These are phyloP conservation scores for Homalodisca vitripennis DNA, from an alignment of 1,140 invertebrate species.

Conservation along the genomic window DNA sequence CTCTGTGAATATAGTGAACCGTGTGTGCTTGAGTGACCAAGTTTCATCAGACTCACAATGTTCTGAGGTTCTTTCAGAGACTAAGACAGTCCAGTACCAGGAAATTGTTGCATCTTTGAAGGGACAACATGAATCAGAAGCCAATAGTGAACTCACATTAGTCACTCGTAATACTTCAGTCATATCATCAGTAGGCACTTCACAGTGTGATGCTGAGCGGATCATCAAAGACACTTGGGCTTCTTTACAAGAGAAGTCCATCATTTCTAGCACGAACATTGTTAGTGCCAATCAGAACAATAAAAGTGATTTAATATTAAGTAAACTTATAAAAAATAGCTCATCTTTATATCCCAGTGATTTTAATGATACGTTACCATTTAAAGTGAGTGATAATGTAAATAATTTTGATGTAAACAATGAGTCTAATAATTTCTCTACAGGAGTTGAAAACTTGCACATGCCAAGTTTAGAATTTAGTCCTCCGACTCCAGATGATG, in stretches of 20 bases:
- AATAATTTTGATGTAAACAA: not conserved
- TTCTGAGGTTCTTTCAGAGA: too few species aligned
- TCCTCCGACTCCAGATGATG: conserved; percentile 12
- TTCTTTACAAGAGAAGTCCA: not conserved
- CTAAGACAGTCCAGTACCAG: too few species aligned
- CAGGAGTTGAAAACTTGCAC: not conserved
- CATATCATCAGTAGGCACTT: not conserved
- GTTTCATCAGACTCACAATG: too few species aligned
- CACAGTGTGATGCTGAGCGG: not conserved
- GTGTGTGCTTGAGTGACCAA: too few species aligned
- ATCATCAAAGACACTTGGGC: conserved; percentile 24
- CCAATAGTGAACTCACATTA: too few species aligned
- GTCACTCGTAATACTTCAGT: not conserved
- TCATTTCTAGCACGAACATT: not conserved
- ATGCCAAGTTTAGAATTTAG: conserved; percentile 2
- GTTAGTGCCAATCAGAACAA: not conserved
- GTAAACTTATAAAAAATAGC: not conserved
- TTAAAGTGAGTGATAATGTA: conserved; percentile 1
- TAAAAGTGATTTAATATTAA: conserved; percentile 11
- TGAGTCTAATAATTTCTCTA: not conserved
- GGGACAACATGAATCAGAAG: too few species aligned
- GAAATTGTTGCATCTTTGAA: too few species aligned
- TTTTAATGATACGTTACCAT: not conserved
- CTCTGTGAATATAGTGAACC: too few species aligned
- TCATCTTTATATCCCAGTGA: not conserved